phyloP scores from a whole-genome alignment of 2,888 invertebrate genomes.

The Agrotis segetum region DNA sequence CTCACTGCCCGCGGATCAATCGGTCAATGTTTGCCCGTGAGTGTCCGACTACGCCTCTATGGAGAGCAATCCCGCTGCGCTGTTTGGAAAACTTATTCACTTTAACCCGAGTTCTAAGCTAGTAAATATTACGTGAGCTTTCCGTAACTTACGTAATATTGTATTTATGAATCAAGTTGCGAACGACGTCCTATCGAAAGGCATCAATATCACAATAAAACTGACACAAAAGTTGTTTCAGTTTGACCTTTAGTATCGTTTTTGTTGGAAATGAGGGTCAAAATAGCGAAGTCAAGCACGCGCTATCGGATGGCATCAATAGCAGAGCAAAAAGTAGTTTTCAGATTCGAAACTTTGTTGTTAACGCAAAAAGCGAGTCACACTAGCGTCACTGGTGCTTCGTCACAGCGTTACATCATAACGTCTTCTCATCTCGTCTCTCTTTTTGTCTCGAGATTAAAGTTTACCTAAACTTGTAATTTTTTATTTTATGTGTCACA shows the following conservation, averaged over 20 bases:
- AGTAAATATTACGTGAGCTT: not conserved
- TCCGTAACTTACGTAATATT: not conserved
- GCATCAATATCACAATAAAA: not conserved
- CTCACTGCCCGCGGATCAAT: constrained; percentile 3
- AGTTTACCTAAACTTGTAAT: no score
- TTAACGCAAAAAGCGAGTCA: not conserved
- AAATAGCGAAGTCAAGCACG: not conserved
- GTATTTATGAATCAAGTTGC: not conserved
- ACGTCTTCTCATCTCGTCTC: no score
- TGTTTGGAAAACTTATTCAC: constrained; percentile 17
- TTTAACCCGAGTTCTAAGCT: not conserved
- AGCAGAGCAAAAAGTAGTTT: not conserved
- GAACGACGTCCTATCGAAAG: not conserved
- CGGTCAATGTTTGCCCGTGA: constrained; percentile 26
- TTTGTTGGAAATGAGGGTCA: not conserved
- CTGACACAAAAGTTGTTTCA: not conserved
- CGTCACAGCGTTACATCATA: not conserved
- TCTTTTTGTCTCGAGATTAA: no score
- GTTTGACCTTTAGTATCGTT: no score
- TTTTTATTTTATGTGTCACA: no score
- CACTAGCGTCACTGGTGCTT: not conserved
- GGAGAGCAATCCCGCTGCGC: constrained; percentile 8
- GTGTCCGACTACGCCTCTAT: not conserved
- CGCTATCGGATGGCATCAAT: not conserved
- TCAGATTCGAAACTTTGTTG: not conserved